Evolutionary conservation across 2,113 vertebrate species (phyloP).

Genomic region (Naja naja): DNA sequence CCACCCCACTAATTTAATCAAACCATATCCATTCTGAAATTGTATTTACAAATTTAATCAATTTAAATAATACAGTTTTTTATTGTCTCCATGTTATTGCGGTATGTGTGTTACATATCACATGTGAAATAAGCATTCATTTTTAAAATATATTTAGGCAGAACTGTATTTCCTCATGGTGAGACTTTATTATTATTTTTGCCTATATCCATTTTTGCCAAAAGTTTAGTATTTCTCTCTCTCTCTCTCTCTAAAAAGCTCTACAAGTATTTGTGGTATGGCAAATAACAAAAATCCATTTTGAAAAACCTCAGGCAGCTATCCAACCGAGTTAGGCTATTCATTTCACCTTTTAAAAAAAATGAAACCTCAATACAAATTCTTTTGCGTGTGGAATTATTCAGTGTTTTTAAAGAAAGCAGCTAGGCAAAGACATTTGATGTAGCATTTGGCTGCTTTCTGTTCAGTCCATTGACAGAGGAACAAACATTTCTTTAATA

Average conservation of each 20-base stretch:
- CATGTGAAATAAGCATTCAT: neutral
- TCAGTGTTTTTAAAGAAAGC: constrained; percentile 75
- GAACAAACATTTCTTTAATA: constrained; percentile 96
- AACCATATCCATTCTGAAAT: neutral
- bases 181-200: neutral
- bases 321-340: constrained; percentile 51
- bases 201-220: neutral
- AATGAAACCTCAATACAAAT: constrained; percentile 20
- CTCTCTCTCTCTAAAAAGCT: neutral
- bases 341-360: constrained; percentile 55
- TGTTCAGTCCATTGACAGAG: constrained; percentile 76
- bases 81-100: neutral
- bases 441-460: constrained; percentile 75
- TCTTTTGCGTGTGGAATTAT: constrained; percentile 67
- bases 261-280: neutral
- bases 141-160: neutral
- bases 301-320: constrained; percentile 25
- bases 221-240: neutral
- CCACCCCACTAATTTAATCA: neutral
- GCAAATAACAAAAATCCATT: neutral
- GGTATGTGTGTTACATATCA: neutral
- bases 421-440: constrained; percentile 72
- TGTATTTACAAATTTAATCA: constrained; percentile 12
- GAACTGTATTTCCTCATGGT: neutral
- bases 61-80: neutral